Conservation (phyloP, 2,888 invertebrate genomes). For the Melinopterus prodromus region DNA sequence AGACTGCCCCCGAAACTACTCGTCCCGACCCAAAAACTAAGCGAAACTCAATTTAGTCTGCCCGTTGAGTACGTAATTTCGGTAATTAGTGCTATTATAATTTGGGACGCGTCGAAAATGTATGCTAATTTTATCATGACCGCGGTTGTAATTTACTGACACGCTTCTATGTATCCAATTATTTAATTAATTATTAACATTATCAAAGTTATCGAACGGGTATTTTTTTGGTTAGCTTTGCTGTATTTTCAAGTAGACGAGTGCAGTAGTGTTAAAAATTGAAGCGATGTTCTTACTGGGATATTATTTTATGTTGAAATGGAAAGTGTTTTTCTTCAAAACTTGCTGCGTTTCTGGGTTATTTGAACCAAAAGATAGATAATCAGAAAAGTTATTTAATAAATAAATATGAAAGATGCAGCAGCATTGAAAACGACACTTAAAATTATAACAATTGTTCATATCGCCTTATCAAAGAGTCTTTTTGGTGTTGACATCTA, state of each 20-base stretch:
- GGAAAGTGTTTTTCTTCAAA: too few relatives aligned
- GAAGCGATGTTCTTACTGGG: too few relatives aligned
- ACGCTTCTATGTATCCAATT: not conserved
- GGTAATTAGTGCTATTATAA: not conserved
- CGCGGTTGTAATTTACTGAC: not conserved
- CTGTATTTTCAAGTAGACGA: not conserved
- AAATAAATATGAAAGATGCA: too few relatives aligned
- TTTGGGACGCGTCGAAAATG: not conserved
- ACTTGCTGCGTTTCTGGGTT: too few relatives aligned
- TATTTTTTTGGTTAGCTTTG: not conserved
- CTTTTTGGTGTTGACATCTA: too few relatives aligned
- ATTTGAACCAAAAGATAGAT: too few relatives aligned
- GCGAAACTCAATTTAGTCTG: not conserved
- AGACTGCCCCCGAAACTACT: not conserved
- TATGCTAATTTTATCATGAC: not conserved
- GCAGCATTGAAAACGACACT: too few relatives aligned
- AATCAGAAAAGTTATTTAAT: too few relatives aligned
- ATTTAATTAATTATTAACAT: not conserved
- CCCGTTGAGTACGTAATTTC: not conserved
- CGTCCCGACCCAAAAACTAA: not conserved
- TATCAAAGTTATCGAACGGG: not conserved
- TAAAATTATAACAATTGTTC: too few relatives aligned
- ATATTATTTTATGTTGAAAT: too few relatives aligned
- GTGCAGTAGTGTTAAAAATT: not conserved
- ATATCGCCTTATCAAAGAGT: too few relatives aligned